These are phyloP conservation scores for Podiceps cristatus DNA, from an alignment of 2,113 vertebrate genomes.

Conservation along the genomic window DNA sequence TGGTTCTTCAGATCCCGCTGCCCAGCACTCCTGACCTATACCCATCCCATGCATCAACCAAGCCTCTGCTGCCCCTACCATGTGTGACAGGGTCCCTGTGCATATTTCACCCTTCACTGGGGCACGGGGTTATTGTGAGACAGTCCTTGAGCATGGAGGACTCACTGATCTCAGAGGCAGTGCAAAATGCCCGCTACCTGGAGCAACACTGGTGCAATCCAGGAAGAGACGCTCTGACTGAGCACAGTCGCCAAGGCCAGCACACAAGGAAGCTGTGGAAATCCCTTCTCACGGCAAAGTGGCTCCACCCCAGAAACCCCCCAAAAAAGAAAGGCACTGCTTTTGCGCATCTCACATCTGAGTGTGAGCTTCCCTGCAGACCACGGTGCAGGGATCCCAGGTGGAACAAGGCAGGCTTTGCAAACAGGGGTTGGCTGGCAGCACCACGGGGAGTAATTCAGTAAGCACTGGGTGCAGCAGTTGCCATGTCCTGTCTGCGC, in stretches of 20 bases:
- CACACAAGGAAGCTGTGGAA: neutral
- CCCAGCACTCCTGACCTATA: neutral
- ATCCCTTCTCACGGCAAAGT: neutral
- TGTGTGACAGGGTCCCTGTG: neutral
- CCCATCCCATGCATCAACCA: neutral
- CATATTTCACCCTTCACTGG: neutral
- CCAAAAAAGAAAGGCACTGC: neutral
- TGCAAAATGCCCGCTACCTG: neutral
- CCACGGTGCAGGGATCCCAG: accelerated
- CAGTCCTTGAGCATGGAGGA: neutral
- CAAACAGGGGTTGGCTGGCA: neutral
- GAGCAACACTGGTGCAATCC: neutral
- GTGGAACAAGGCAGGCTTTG: neutral
- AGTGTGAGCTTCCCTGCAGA: neutral
- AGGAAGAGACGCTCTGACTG: neutral
- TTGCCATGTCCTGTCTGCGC: constrained; percentile 13
- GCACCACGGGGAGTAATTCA: neutral
- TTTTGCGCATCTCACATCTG: neutral
- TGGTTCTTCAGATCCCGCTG: neutral
- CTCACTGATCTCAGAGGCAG: neutral
- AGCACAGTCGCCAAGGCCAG: neutral
- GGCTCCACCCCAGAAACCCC: neutral
- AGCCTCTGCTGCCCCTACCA: neutral
- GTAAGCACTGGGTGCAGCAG: neutral
- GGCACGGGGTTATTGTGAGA: neutral